These are phyloP conservation scores for Chloroceryle amazona DNA, from an alignment of 2,797 vertebrate species.

Conservation along the genomic window DNA sequence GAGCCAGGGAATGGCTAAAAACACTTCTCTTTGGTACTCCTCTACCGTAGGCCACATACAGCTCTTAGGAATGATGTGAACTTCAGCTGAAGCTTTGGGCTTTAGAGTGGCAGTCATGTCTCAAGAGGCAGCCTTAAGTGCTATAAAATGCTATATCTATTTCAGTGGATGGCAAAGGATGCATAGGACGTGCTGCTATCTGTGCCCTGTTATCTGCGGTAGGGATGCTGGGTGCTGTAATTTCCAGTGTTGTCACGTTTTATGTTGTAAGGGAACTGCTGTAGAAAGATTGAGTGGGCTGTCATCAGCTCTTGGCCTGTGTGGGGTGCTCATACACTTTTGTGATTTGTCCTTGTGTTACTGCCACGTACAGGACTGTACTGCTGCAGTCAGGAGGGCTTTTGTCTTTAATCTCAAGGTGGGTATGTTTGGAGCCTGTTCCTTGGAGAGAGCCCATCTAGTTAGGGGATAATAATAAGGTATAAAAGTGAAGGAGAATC, in stretches of 20 bases:
- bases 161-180: not conserved
- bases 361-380: not conserved
- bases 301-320: not conserved
- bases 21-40: not conserved
- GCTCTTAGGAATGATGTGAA: not conserved
- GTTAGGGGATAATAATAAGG: not conserved
- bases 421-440: not conserved
- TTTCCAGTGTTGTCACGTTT: not conserved
- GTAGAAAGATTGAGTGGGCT: not conserved
- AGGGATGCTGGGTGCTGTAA: not conserved
- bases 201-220: not conserved
- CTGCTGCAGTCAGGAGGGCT: not conserved
- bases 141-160: not conserved
- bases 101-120: not conserved
- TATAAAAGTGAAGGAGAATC: not conserved
- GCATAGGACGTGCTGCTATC: not conserved
- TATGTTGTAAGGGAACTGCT: not conserved
- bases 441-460: not conserved
- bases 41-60: not conserved
- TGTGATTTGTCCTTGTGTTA: not conserved
- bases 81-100: not conserved
- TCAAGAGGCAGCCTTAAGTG: not conserved
- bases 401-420: not conserved
- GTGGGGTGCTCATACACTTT: not conserved
- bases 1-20: slow-evolving; percentile 52